A percentile compares a stretch with the other conserved stretches of the same genome.
Evolutionary conservation across 2,888 invertebrate genomes (phyloP).

Genomic region (Limenitis camilla): DNA sequence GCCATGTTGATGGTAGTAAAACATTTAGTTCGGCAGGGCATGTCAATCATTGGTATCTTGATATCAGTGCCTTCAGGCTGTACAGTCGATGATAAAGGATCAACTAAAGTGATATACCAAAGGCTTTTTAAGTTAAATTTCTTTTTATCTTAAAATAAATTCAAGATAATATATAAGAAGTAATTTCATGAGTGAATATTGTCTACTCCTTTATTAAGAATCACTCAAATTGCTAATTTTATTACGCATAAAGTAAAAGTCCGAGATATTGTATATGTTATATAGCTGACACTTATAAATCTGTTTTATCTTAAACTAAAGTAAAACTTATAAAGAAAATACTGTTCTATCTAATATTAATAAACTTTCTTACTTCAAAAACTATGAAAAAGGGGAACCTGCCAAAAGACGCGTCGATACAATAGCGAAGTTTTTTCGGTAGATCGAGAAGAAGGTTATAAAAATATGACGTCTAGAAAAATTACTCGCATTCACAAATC

Average conservation of each 20-base stretch:
- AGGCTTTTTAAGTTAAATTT: too few species aligned
- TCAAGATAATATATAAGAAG: too few species aligned
- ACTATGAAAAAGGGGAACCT: constrained; percentile 53
- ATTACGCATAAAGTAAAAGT: too few species aligned
- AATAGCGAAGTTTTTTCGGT: constrained; percentile 66
- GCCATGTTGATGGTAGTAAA: constrained; percentile 43
- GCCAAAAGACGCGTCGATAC: constrained; percentile 60
- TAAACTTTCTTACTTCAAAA: constrained; percentile 56
- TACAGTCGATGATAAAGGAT: constrained; percentile 44
- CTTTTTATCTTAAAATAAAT: too few species aligned
- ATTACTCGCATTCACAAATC: constrained; percentile 74
- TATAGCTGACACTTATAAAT: too few species aligned
- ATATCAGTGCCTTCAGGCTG: constrained; percentile 42
- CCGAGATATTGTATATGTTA: too few species aligned
- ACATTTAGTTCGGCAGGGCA: constrained; percentile 34
- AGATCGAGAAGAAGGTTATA: constrained; percentile 60
- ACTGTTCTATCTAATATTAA: constrained; percentile 50
- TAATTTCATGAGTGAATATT: too few species aligned
- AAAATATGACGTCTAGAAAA: constrained; percentile 74
- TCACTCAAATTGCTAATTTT: too few species aligned
- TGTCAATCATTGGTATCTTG: constrained; percentile 42
- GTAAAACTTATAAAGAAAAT: too few species aligned
- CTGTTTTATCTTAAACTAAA: too few species aligned
- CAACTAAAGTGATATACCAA: constrained; percentile 20
- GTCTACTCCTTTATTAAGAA: too few species aligned